Percentiles rank a stretch among this genome's conserved stretches.
Evolutionary conservation across 2,888 invertebrate species (phyloP).

Genomic region (Heliconius sara): DNA sequence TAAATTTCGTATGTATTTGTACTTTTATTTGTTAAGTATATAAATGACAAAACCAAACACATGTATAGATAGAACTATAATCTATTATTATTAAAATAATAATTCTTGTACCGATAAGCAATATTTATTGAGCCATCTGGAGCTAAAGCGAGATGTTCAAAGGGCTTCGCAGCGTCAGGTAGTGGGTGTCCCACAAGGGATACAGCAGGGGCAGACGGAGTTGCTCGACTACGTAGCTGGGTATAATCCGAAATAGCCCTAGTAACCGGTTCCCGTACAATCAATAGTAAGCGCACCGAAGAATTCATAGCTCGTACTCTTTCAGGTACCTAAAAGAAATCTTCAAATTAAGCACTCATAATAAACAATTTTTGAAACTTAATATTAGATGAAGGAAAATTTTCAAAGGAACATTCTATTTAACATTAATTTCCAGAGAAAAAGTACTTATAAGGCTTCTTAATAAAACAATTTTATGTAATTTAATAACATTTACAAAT

Average conservation of each 20-base stretch:
- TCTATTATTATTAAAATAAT: not conserved
- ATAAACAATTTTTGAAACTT: not conserved
- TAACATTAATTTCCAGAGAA: constrained; percentile 31
- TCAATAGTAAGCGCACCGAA: constrained; percentile 94
- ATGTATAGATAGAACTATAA: no score
- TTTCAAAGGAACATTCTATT: constrained; percentile 8
- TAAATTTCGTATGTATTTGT: not conserved
- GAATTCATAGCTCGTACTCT: constrained; percentile 97
- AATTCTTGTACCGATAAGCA: constrained; percentile 84
- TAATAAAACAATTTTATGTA: constrained; percentile 39
- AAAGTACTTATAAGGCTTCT: constrained; percentile 29
- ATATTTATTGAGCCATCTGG: constrained; percentile 93
- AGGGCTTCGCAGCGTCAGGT: constrained; percentile 84
- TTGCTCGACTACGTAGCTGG: constrained; percentile 93
- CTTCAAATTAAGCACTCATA: not conserved
- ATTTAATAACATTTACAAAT: constrained; percentile 34
- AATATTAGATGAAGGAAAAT: not conserved
- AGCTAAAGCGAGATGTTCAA: constrained; percentile 92
- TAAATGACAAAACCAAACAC: not conserved
- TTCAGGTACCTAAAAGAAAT: constrained; percentile 89
- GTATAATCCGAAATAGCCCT: constrained; percentile 98
- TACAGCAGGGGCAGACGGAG: constrained; percentile 86
- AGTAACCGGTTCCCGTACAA: constrained; percentile 97
- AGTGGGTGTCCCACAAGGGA: constrained; percentile 64
- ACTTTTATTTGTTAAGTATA: not conserved